Evolutionary conservation across 2,888 invertebrate genomes (phyloP).

Genomic region (Eurois occulta): DNA sequence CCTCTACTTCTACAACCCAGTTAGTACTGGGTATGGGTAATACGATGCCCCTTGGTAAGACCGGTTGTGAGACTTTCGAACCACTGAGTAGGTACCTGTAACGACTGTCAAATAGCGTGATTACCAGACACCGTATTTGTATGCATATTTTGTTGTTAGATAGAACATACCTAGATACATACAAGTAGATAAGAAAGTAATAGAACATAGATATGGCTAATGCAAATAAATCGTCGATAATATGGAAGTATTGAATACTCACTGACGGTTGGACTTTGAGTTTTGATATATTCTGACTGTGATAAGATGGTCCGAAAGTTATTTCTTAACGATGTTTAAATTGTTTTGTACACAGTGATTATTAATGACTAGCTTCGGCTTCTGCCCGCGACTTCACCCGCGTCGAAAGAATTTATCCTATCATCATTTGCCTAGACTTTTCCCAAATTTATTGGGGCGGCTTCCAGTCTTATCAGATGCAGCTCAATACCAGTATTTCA

Average conservation of each 20-base stretch:
- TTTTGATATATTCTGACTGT: constrained; percentile 7
- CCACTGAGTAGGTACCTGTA: too few relatives aligned
- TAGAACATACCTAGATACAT: neutral
- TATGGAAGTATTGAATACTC: constrained; percentile 5
- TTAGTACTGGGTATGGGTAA: too few relatives aligned
- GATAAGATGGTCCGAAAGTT: constrained; percentile 11
- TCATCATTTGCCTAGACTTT: neutral
- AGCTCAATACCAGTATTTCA: neutral
- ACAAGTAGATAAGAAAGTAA: constrained; percentile 11
- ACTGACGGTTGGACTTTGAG: constrained; percentile 37
- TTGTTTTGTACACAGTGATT: neutral
- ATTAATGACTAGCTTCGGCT: neutral
- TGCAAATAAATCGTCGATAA: constrained; percentile 9
- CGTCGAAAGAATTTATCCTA: neutral
- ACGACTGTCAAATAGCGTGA: neutral
- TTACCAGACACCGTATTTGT: neutral
- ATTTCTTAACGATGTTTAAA: neutral
- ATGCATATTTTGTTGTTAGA: neutral
- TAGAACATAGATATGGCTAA: constrained; percentile 23
- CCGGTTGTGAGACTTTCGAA: too few relatives aligned
- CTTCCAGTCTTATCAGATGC: neutral
- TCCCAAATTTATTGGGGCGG: neutral
- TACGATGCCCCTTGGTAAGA: too few relatives aligned
- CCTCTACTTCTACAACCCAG: too few relatives aligned
- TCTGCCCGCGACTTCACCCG: neutral